Evolutionary conservation across 2,113 vertebrate genomes (phyloP).

Genomic region (Serilophus lunatus): DNA sequence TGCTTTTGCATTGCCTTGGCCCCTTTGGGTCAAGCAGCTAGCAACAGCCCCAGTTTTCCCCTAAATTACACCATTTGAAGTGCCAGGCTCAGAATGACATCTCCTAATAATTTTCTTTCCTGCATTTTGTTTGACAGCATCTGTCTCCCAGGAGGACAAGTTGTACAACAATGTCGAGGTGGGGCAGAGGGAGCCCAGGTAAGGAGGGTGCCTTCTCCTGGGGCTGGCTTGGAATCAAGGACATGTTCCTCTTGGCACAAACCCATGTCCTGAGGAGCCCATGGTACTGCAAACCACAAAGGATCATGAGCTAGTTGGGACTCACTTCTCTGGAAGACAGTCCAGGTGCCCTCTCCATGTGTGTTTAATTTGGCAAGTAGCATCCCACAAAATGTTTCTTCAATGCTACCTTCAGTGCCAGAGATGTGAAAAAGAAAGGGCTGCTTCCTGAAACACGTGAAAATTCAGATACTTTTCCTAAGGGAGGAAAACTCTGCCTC

Average conservation of each 20-base stretch:
- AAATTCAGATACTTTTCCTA: neutral
- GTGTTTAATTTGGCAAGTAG: conserved; percentile 13
- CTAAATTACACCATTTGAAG: neutral
- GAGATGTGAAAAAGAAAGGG: neutral
- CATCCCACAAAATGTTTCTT: neutral
- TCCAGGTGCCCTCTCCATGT: neutral
- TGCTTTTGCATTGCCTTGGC: neutral
- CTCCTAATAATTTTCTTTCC: neutral
- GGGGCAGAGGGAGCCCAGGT: conserved; percentile 48
- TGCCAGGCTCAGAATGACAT: neutral
- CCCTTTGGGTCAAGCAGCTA: fast-evolving
- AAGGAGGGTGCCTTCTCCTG: neutral
- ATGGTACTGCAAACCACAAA: neutral
- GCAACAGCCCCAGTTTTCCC: neutral
- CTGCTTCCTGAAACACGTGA: neutral
- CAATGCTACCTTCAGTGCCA: neutral
- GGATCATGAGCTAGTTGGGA: neutral
- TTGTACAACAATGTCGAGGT: conserved; percentile 47
- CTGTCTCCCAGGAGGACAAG: conserved; percentile 29
- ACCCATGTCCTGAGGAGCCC: neutral
- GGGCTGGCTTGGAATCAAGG: neutral
- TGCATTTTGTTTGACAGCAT: conserved; percentile 7
- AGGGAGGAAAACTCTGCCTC: neutral
- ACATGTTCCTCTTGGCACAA: neutral
- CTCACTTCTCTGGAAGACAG: neutral